These are phyloP conservation scores for Conopomorpha cramerella DNA, from an alignment of 1,140 invertebrate species.

Conservation along the genomic window DNA sequence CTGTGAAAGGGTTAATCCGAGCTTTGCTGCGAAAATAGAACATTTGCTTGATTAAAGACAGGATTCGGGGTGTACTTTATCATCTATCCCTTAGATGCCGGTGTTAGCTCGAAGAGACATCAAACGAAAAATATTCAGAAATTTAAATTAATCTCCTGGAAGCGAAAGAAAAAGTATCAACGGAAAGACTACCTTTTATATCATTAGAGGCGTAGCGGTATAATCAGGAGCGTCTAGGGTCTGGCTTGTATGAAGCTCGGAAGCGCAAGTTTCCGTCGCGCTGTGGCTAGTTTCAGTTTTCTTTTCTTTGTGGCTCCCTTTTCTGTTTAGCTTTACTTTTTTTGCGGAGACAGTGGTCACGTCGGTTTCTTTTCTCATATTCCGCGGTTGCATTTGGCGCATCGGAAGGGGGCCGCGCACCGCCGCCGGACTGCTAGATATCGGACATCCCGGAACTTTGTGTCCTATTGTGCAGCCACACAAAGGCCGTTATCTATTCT, in stretches of 20 bases:
- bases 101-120: too few relatives aligned
- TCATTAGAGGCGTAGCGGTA: too few relatives aligned
- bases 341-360: constrained; percentile 33
- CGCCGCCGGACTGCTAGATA: neutral
- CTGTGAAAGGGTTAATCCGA: constrained; percentile 28
- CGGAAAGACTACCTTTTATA: too few relatives aligned
- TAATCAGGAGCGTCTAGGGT: too few relatives aligned
- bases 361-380: constrained; percentile 39
- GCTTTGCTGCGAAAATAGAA: constrained; percentile 30
- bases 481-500: neutral
- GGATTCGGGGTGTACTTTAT: constrained; percentile 12
- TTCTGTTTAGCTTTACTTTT: constrained; percentile 48
- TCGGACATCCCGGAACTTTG: neutral
- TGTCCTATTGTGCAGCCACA: neutral
- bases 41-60: constrained; percentile 36
- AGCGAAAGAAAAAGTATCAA: too few relatives aligned
- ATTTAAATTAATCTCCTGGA: too few relatives aligned
- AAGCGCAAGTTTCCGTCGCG: too few relatives aligned
- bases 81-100: constrained; percentile 6
- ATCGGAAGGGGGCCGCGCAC: constrained; percentile 7
- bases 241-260: too few relatives aligned
- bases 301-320: constrained; percentile 48
- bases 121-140: too few relatives aligned
- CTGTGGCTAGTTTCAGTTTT: too few relatives aligned
- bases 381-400: constrained; percentile 35